These are phyloP conservation scores for Pachycephus smyrnensis DNA, from an alignment of 2,888 invertebrate genomes.

Conservation along the genomic window DNA sequence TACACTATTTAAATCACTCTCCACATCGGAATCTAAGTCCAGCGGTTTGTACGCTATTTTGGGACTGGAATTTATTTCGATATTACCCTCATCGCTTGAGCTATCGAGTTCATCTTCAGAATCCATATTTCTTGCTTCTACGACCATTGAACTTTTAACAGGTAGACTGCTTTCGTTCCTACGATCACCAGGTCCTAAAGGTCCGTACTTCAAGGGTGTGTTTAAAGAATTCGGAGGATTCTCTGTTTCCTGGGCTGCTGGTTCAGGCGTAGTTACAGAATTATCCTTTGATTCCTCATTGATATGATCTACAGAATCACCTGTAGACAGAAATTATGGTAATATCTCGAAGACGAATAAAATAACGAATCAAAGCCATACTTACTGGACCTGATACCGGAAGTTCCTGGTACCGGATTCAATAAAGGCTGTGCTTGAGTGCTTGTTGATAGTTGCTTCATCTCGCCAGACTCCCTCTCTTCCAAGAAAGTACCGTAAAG, in stretches of 20 bases:
- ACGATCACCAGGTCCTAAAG: conserved; percentile 50
- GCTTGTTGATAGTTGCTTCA: neutral
- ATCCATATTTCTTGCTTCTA: conserved; percentile 21
- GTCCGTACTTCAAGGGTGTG: conserved; percentile 48
- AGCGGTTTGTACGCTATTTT: conserved; percentile 56
- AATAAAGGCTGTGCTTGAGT: neutral
- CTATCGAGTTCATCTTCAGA: conserved; percentile 50
- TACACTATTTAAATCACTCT: conserved; percentile 49
- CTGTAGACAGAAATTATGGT: neutral
- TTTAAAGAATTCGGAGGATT: neutral
- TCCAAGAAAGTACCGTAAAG: conserved; percentile 46
- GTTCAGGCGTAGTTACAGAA: neutral
- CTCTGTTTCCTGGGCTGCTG: neutral
- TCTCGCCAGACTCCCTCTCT: neutral
- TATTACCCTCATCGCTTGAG: conserved; percentile 52
- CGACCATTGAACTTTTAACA: conserved; percentile 1
- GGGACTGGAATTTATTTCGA: conserved; percentile 34
- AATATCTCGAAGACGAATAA: neutral
- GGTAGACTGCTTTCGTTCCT: conserved; percentile 24
- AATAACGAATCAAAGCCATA: neutral
- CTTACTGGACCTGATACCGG: neutral
- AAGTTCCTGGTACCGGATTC: neutral
- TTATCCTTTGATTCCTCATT: neutral
- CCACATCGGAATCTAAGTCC: conserved; percentile 60
- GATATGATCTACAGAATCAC: neutral